These are phyloP conservation scores for Botia kubotai DNA, from an alignment of 2,797 vertebrate genomes.

Conservation along the genomic window DNA sequence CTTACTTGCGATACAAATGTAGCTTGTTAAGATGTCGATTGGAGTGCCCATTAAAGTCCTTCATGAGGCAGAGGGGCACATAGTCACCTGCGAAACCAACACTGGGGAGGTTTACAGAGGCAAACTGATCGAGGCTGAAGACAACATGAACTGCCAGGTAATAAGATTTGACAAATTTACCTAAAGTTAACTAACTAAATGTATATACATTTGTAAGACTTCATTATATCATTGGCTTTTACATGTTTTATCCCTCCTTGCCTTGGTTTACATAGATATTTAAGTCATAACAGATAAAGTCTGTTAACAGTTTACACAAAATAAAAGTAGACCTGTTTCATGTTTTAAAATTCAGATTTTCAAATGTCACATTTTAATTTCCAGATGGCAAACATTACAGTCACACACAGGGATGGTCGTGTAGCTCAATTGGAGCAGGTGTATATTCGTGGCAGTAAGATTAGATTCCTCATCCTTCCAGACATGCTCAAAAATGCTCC, in stretches of 20 bases:
- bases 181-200: too few relatives aligned
- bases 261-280: background rate
- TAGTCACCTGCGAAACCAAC: conserved; percentile 97
- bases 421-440: conserved; percentile 97
- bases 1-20: background rate
- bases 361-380: background rate
- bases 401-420: conserved; percentile 93
- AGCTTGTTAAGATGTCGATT: conserved; percentile 86
- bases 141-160: conserved; percentile 99
- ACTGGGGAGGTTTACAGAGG: conserved; percentile 96
- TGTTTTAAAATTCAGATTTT: background rate
- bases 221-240: background rate
- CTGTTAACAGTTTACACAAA: background rate
- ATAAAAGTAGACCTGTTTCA: background rate
- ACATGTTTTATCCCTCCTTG: background rate
- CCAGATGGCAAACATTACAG: conserved; percentile 99
- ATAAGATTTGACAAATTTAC: too few relatives aligned
- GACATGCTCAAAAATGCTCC: conserved; percentile 99
- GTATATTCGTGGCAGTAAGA: conserved; percentile 98
- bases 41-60: conserved; percentile 97
- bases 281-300: background rate
- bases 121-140: conserved; percentile 96
- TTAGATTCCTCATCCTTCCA: conserved; percentile 94
- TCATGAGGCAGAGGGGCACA: conserved; percentile 97
- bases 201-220: too few relatives aligned